A percentile compares a stretch with the other conserved stretches of the same genome.
Conservation (phyloP, 2,113 vertebrate genomes). For the Melanostigma gelatinosum region DNA sequence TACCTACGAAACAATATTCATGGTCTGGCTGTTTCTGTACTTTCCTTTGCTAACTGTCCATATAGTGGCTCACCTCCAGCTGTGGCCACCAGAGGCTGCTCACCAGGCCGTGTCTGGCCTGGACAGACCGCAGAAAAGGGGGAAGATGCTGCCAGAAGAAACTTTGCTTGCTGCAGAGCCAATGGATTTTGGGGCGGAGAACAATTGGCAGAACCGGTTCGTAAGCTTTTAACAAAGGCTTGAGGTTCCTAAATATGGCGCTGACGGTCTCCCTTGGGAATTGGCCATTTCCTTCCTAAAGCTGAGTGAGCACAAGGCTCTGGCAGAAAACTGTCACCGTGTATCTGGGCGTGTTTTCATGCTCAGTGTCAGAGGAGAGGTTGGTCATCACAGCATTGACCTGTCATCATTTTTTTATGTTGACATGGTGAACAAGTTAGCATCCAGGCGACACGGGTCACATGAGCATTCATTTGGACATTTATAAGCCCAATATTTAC, state of each 20-base stretch:
- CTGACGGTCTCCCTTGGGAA: conserved; percentile 84
- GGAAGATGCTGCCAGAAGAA: conserved; percentile 82
- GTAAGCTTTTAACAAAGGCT: conserved; percentile 91
- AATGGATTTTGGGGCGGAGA: conserved; percentile 90
- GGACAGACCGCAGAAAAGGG: not conserved
- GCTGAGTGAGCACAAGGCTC: conserved; percentile 88
- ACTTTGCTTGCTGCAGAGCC: conserved; percentile 83
- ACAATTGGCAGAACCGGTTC: conserved; percentile 83
- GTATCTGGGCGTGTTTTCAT: conserved; percentile 61
- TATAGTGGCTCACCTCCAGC: not conserved
- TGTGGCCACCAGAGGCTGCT: conserved; percentile 65
- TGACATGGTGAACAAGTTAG: not conserved
- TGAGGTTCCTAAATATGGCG: conserved; percentile 88
- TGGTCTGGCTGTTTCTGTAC: not conserved
- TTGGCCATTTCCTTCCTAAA: conserved; percentile 91
- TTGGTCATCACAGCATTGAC: not conserved
- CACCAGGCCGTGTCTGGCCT: not conserved
- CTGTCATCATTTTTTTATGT: not conserved
- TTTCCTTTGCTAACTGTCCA: not conserved
- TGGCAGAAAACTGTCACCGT: conserved; percentile 68
- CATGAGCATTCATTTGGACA: not conserved
- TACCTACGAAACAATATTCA: not conserved
- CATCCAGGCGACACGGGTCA: not conserved
- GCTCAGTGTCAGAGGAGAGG: conserved; percentile 32
- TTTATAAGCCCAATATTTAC: not conserved